These are phyloP conservation scores for Eristalinus sepulchralis DNA, from an alignment of 2,888 invertebrate species.

Conservation along the genomic window DNA sequence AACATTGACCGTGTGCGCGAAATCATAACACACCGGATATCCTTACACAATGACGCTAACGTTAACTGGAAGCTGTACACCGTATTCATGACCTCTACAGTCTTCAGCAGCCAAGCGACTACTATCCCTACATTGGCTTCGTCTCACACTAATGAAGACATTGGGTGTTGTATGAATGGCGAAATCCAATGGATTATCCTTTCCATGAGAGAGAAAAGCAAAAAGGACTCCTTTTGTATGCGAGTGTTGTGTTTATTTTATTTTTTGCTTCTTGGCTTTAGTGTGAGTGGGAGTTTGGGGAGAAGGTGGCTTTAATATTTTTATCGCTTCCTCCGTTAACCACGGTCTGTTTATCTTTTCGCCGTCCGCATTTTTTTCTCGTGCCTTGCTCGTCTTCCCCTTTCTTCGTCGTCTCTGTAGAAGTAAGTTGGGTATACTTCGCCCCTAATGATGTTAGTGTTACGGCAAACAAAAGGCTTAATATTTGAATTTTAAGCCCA, in stretches of 20 bases:
- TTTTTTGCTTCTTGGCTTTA: conserved; percentile 22
- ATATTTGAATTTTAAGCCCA: conserved; percentile 66
- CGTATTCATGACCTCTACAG: conserved; percentile 41
- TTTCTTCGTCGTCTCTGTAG: not conserved
- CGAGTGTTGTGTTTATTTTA: conserved; percentile 12
- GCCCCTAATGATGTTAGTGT: conserved; percentile 67
- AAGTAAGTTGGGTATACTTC: not conserved
- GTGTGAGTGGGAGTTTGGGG: not conserved
- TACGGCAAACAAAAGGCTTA: conserved; percentile 68
- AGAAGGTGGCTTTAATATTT: conserved; percentile 42
- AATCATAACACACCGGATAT: conserved; percentile 71
- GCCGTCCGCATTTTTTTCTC: conserved; percentile 16
- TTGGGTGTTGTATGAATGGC: conserved; percentile 51
- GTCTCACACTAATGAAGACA: conserved; percentile 52
- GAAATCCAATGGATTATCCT: conserved; percentile 60
- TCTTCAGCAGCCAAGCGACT: not conserved
- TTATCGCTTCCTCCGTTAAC: conserved; percentile 46
- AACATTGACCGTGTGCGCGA: conserved; percentile 70
- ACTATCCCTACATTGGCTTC: not conserved
- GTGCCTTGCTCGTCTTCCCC: not conserved
- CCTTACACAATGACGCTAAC: conserved; percentile 63
- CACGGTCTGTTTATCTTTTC: conserved; percentile 68
- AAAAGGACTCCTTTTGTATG: conserved; percentile 37
- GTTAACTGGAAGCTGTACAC: conserved; percentile 51
- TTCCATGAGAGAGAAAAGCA: conserved; percentile 16